A percentile compares a stretch with the other conserved stretches of the same genome.
Conservation (phyloP, 2,797 vertebrate genomes). For the Philypnodon macrostomus region DNA sequence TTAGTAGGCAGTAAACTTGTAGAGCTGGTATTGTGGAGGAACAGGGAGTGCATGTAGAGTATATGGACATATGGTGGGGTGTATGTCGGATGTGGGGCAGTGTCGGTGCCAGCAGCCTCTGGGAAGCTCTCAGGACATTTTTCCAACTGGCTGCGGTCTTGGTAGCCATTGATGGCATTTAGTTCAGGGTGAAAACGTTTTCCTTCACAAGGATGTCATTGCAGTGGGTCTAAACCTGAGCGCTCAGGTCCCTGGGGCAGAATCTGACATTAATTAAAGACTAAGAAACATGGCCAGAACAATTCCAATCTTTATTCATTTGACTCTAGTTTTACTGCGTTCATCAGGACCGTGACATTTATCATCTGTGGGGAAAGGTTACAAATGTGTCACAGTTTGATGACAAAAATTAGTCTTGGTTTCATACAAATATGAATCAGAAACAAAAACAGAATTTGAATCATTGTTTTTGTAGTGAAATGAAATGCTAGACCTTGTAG, state of each 20-base stretch:
- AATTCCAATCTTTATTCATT: slow-evolving; percentile 26
- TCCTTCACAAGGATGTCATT: slow-evolving; percentile 33
- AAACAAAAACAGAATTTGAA: neutral
- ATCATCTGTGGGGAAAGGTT: slow-evolving; percentile 5
- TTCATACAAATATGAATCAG: neutral
- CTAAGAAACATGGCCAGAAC: slow-evolving; percentile 28
- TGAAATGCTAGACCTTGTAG: too few species aligned
- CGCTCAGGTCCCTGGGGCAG: slow-evolving; percentile 3
- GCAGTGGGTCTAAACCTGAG: slow-evolving; percentile 30
- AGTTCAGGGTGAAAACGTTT: slow-evolving; percentile 48
- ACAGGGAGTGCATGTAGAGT: slow-evolving; percentile 7
- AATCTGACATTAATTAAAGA: slow-evolving; percentile 48
- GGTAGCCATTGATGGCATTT: slow-evolving; percentile 35
- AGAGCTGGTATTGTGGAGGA: neutral
- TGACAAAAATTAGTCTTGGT: neutral
- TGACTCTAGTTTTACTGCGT: slow-evolving; percentile 3
- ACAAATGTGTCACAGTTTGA: neutral
- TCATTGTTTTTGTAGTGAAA: too few species aligned
- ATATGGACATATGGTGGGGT: slow-evolving; percentile 64
- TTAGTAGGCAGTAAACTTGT: too few species aligned
- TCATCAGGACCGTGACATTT: slow-evolving; percentile 8
- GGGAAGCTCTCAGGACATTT: slow-evolving; percentile 67
- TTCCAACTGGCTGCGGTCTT: slow-evolving; percentile 60
- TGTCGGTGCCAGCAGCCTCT: slow-evolving; percentile 67
- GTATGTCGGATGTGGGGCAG: slow-evolving; percentile 50